Evolutionary conservation across 2,113 vertebrate species (phyloP).

Genomic region (Salvator merianae): DNA sequence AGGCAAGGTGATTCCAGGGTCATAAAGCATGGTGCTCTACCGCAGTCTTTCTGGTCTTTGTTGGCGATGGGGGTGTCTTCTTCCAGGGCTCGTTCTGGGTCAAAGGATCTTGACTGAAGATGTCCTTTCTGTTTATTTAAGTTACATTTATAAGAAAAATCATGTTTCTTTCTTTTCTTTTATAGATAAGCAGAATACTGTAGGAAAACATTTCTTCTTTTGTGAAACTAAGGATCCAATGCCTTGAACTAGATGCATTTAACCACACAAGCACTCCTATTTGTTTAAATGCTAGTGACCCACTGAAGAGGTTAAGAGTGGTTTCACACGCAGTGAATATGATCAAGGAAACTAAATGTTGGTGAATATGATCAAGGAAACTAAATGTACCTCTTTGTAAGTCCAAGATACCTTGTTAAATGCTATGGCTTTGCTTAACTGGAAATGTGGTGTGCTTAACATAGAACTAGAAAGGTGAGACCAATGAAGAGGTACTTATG

Average conservation of each 20-base stretch:
- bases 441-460: neutral
- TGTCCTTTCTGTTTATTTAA: neutral
- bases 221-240: neutral
- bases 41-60: neutral
- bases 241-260: neutral
- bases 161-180: neutral
- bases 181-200: neutral
- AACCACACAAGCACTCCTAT: neutral
- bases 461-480: neutral
- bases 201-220: neutral
- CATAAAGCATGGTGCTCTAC: fast-evolving
- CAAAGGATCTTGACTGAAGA: neutral
- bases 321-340: neutral
- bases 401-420: neutral
- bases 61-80: neutral
- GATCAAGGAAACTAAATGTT: neutral
- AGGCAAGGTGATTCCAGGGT: slow-evolving; percentile 50
- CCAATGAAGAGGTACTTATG: neutral
- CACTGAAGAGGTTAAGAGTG: neutral
- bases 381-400: neutral
- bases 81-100: neutral
- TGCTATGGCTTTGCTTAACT: neutral
- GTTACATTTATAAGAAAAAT: neutral
- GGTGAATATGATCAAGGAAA: neutral
- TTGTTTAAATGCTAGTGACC: neutral